Conservation (phyloP, 2,888 invertebrate species). For the Poecilus cupreus region DNA sequence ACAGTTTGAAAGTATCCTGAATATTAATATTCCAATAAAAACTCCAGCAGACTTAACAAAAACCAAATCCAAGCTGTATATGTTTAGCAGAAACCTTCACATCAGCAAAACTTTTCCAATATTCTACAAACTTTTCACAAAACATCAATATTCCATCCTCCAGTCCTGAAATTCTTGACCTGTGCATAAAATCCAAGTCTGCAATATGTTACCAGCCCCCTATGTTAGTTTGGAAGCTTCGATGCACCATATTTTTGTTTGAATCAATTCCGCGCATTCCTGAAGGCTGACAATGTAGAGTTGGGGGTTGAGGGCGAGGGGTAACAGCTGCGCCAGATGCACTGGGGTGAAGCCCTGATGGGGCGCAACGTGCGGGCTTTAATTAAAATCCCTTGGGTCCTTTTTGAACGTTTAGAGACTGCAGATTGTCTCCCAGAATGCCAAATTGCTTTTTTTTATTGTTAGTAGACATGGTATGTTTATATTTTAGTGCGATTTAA, state of each 20-base stretch:
- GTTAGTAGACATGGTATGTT: too few species aligned
- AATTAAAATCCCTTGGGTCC: conserved; percentile 72
- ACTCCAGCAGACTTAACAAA: too few species aligned
- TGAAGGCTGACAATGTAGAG: not conserved
- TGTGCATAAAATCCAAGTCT: not conserved
- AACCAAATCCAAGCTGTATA: not conserved
- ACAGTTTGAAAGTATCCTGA: too few species aligned
- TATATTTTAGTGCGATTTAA: too few species aligned
- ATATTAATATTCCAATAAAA: too few species aligned
- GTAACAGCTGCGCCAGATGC: conserved; percentile 51
- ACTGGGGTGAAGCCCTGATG: conserved; percentile 15
- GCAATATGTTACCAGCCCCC: conserved; percentile 32
- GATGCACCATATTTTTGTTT: conserved; percentile 27
- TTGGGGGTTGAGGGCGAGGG: not conserved
- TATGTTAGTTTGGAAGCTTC: not conserved
- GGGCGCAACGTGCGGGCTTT: conserved; percentile 66
- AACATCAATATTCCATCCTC: not conserved
- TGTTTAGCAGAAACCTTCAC: not conserved
- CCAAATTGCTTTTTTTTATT: too few species aligned
- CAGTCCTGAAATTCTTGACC: not conserved
- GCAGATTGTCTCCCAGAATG: not conserved
- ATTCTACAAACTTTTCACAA: not conserved
- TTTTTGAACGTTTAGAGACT: conserved; percentile 64
- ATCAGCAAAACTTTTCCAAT: conserved; percentile 2
- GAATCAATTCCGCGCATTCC: conserved; percentile 44